phyloP scores from a whole-genome alignment of 2,888 invertebrate genomes.

The Acrobasis consociella region DNA sequence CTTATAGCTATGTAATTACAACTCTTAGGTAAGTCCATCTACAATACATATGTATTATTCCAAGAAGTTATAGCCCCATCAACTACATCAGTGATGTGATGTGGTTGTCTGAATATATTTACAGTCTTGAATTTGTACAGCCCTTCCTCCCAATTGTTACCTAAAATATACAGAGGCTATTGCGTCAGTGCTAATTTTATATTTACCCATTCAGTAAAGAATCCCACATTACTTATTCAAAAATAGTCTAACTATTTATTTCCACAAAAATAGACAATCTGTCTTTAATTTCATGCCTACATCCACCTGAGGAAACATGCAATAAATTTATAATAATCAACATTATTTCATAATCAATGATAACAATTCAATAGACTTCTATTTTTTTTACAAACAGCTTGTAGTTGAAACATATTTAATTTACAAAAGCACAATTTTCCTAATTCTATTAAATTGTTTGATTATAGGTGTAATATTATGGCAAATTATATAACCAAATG shows the following conservation, averaged over 20 bases:
- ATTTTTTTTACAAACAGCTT: conserved; percentile 71
- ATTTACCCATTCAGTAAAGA: conserved; percentile 71
- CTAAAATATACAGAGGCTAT: conserved; percentile 64
- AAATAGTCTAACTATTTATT: conserved; percentile 73
- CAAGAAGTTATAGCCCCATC: conserved; percentile 24
- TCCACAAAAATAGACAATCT: conserved; percentile 76
- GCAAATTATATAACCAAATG: conserved; percentile 26
- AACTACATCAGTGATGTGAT: conserved; percentile 32
- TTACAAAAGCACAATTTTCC: conserved; percentile 41
- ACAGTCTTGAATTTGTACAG: conserved; percentile 80
- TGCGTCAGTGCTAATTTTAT: conserved; percentile 61
- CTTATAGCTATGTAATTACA: conserved; percentile 12
- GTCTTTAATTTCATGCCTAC: conserved; percentile 65
- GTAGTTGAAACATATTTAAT: conserved; percentile 58
- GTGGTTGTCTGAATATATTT: conserved; percentile 51
- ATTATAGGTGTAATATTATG: conserved; percentile 28
- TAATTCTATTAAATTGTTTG: conserved; percentile 33
- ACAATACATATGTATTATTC: neutral
- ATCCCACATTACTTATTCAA: conserved; percentile 74
- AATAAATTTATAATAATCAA: conserved; percentile 79
- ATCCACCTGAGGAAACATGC: conserved; percentile 73
- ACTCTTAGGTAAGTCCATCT: conserved; percentile 6
- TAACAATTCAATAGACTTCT: conserved; percentile 77
- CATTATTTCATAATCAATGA: conserved; percentile 78
- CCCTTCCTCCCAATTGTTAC: conserved; percentile 57